Evolutionary conservation across 2,113 vertebrate species (phyloP).

Genomic region (Esox niger): DNA sequence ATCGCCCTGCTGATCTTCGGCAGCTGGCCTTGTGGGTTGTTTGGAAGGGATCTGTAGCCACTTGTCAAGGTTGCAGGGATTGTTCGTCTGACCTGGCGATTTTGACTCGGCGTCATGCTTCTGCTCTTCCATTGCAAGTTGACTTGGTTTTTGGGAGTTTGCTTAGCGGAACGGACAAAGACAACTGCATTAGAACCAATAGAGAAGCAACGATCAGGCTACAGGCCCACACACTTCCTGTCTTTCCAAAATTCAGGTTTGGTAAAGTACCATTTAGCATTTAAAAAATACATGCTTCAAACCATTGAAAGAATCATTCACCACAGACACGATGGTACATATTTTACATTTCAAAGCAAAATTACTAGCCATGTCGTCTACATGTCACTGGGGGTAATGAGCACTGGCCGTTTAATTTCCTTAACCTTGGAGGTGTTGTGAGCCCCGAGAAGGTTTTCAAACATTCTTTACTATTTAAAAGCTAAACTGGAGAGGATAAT

Average conservation of each 20-base stretch:
- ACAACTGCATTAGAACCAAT: background rate
- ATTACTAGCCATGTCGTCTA: too few species aligned
- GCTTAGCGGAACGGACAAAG: background rate
- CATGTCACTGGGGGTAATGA: background rate
- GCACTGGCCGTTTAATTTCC: slow-evolving; percentile 1
- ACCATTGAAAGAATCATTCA: too few species aligned
- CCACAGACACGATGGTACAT: too few species aligned
- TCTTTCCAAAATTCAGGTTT: too few species aligned
- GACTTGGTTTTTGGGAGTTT: background rate
- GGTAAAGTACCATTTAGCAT: background rate
- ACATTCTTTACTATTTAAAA: background rate
- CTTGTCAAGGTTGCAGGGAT: slow-evolving; percentile 31
- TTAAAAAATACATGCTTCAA: background rate
- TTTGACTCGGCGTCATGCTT: slow-evolving; percentile 41
- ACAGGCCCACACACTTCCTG: too few species aligned
- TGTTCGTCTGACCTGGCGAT: slow-evolving; percentile 9
- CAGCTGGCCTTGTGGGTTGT: background rate
- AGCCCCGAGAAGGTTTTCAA: background rate
- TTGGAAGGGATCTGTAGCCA: slow-evolving; percentile 50
- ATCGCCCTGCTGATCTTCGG: slow-evolving; percentile 16
- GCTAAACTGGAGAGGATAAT: background rate
- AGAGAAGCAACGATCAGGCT: too few species aligned
- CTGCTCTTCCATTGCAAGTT: slow-evolving; percentile 4
- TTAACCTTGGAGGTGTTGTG: background rate
- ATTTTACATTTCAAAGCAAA: too few species aligned